Base-by-base conservation (phyloP, 2,113 vertebrate genomes). In the Scomber japonicus region DNA sequence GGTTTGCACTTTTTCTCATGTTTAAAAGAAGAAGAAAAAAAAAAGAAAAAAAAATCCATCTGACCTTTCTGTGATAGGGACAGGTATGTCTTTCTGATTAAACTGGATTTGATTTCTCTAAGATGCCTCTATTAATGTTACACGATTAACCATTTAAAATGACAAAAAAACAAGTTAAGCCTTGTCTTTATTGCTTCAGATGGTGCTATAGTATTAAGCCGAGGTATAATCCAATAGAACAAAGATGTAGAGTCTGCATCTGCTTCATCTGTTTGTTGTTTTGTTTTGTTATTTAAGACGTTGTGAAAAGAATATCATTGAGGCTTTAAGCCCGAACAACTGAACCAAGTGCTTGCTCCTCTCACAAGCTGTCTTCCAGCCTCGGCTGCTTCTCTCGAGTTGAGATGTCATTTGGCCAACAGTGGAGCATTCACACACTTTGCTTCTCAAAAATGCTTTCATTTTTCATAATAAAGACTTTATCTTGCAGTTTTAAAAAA, bases 151-250 rank as follows among this genome's bases (percentile, higher is more conserved):
- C 16, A 7, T 88, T 91, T 60, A 21, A 72, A 78, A 81, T n/a
- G 45, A 81, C 55, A 77, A 79, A 78, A 77, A 79, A 78, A 85
- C 67, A 57, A 87, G 72, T 66, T 59, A 84, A 81, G 80, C 72
- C 81, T 84, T 84, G 86, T 81, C 57, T 78, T 56, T 57, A 71
- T 75, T 84, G 87, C 84, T 91, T 90, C 81, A 91, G 89, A 88
- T 73, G 91, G 93, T 90, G 91, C 91, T 90, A 89, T 85, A 81
- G 75, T 86, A 72, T 86, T 78, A 91, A 82, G 70, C 57, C 87
- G 84, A 89, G 81, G 78, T 87, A 76, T 89, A 82, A 86, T 88
- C 77, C 31, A 75, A 48, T 91, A 85, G 87, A 92, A 87, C 87
- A 88, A 85, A 88, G 81, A 83, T 83, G 75, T 89, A 81, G 45